Evolutionary conservation across 2,888 invertebrate species (phyloP).

Genomic region (Macrosoma leucophasiata): DNA sequence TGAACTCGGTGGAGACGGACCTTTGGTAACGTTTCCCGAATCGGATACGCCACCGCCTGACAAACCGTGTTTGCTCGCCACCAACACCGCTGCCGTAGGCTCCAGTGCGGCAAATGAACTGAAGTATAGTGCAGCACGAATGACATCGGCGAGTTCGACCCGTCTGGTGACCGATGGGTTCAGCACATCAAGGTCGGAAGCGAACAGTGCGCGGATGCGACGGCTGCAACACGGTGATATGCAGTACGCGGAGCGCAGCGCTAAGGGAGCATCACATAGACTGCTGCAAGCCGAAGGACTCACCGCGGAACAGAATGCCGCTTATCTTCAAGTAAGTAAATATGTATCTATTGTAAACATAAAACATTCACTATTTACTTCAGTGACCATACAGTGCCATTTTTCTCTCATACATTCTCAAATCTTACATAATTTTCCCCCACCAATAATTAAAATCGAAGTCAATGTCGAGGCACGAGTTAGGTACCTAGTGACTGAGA

Average conservation of each 20-base stretch:
- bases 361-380: background rate
- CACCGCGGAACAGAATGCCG: slow-evolving; percentile 89
- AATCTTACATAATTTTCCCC: too few relatives aligned
- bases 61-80: slow-evolving; percentile 60
- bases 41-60: slow-evolving; percentile 82
- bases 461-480: too few relatives aligned
- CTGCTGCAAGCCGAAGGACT: slow-evolving; percentile 89
- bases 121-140: slow-evolving; percentile 89
- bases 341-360: background rate
- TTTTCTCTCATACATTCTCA: too few relatives aligned
- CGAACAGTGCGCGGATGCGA: slow-evolving; percentile 65
- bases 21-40: slow-evolving; percentile 88
- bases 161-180: slow-evolving; percentile 88
- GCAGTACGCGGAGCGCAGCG: slow-evolving; percentile 86
- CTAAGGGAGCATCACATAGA: slow-evolving; percentile 85
- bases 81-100: slow-evolving; percentile 56
- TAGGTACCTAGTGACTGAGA: too few relatives aligned
- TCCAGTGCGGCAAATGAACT: slow-evolving; percentile 79
- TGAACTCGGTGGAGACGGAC: slow-evolving; percentile 72
- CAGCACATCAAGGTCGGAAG: slow-evolving; percentile 79
- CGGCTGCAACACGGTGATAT: slow-evolving; percentile 87
- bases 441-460: too few relatives aligned
- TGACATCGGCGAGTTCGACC: slow-evolving; percentile 82
- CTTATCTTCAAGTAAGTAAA: slow-evolving; percentile 83
- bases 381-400: too few relatives aligned